Base-by-base conservation (phyloP, 2,888 invertebrate genomes). In the Callosobruchus maculatus region DNA sequence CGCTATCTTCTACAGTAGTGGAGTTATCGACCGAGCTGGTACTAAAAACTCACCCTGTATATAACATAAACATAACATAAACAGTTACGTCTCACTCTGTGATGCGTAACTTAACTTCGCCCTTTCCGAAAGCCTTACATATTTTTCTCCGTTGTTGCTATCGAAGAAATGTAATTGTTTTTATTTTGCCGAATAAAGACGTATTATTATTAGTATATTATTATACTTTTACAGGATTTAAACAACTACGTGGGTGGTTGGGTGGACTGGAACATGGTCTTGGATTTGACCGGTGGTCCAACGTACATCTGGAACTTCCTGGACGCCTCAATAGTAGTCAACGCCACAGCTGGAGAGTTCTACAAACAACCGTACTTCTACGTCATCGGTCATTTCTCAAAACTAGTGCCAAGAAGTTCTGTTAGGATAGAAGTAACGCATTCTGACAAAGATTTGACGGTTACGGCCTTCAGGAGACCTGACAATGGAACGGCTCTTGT, bases 361-460 rank as follows among this genome's bases (percentile, higher is more conserved):
- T 94, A 94, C 83, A 97, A 97, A 82, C 95, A 97, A 82, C 97
- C 97, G 0, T 93, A 94, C 90, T 97, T 90, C 85, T 97, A 97
- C 84, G 92, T 92, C 0, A 87, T 97, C 84, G 95, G 93, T 0
- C 97, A 97, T 85, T 92, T 93, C 82, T 91, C 85, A 0, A 86
- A 86, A 85, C 94, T 94, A 82, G 88, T 94, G 67, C 90, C 91
- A 0, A 88, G 89, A 78, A 90, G 89, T 20, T 94, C 94, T 0
- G 18, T 68, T 3, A 80, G 87, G 80, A 86, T 90, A 71, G 70
- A 76, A n/a, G 79, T 76, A 3, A 79, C 79, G 30, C 77, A 79
- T 18, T 81, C 83, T 66, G 81, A 84, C 2, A 83, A 84, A 26
- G 74, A 85, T 21, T 78, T 91, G 0, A 80, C 86, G 72, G 82